These are phyloP conservation scores for Himalopsyche phryganea DNA, from an alignment of 1,140 invertebrate species.

Conservation along the genomic window DNA sequence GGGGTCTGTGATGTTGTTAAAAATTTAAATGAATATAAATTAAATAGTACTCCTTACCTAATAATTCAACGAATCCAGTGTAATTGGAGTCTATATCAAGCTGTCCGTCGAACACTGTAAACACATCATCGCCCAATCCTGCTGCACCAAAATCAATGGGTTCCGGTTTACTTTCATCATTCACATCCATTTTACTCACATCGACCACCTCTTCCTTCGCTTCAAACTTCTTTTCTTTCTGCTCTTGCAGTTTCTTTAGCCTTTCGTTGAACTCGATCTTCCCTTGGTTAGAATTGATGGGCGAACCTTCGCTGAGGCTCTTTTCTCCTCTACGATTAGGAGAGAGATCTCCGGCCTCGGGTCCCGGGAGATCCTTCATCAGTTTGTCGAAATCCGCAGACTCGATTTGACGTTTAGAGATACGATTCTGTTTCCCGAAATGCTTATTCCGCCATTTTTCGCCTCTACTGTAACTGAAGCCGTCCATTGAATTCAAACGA, in stretches of 20 bases:
- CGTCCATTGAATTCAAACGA: too few species aligned
- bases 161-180: not conserved
- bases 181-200: not conserved
- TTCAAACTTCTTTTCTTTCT: slow-evolving; percentile 1
- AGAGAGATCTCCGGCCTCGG: not conserved
- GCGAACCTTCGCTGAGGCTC: not conserved
- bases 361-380: slow-evolving; percentile 1
- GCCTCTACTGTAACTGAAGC: too few species aligned
- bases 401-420: too few species aligned
- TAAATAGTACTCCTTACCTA: slow-evolving; percentile 68
- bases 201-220: not conserved
- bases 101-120: slow-evolving; percentile 58
- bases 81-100: slow-evolving; percentile 75
- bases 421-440: too few species aligned
- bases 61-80: slow-evolving; percentile 77
- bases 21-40: too few species aligned
- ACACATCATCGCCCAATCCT: not conserved
- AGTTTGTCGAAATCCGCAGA: slow-evolving; percentile 4
- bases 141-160: not conserved
- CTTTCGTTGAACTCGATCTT: slow-evolving; percentile 2
- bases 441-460: too few species aligned
- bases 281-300: slow-evolving; percentile 2
- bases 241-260: slow-evolving; percentile 16
- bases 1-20: too few species aligned
- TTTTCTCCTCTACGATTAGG: not conserved